Percentiles rank a stretch among this genome's conserved stretches.
These are phyloP conservation scores for Jacana jacana DNA, from an alignment of 2,113 vertebrate genomes.

Conservation along the genomic window DNA sequence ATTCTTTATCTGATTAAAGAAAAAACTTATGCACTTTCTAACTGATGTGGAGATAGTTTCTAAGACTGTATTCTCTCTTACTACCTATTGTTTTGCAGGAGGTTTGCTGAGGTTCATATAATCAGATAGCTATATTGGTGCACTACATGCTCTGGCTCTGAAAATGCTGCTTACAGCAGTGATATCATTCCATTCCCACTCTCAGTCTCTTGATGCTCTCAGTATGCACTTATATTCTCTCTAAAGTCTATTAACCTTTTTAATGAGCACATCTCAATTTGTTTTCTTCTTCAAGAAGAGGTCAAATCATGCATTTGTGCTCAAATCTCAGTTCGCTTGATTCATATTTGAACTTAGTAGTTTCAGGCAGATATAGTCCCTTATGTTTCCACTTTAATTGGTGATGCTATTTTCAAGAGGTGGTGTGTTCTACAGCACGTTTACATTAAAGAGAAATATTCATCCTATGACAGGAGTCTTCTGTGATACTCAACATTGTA, in stretches of 20 bases:
- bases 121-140: not conserved
- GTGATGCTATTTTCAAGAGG: not conserved
- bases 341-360: not conserved
- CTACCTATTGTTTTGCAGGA: not conserved
- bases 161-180: not conserved
- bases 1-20: not conserved
- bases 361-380: not conserved
- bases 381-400: not conserved
- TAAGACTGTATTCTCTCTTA: not conserved
- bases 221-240: not conserved
- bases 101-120: not conserved
- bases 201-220: not conserved
- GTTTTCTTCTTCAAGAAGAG: not conserved
- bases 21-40: not conserved
- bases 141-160: not conserved
- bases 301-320: not conserved
- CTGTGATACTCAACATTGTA: not conserved
- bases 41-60: not conserved
- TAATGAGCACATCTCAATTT: not conserved
- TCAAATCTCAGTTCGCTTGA: not conserved
- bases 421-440: not conserved
- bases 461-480: not conserved
- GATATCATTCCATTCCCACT: not conserved
- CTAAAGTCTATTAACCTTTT: not conserved
- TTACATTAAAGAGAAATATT: not conserved